Evolutionary conservation across 2,888 invertebrate genomes (phyloP).

Genomic region (Atrina japonica): DNA sequence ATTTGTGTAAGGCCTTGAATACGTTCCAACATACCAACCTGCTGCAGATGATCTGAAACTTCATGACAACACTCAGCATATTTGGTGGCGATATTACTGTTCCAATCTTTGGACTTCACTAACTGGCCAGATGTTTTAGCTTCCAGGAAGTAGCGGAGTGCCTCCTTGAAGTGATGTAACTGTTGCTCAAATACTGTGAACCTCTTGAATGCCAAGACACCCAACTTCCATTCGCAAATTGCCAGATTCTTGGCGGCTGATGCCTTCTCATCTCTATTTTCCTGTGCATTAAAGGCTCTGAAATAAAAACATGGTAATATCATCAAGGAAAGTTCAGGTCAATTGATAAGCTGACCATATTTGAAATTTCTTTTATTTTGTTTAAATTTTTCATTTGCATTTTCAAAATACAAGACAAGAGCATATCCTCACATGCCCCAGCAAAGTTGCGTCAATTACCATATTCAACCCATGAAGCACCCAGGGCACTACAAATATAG

Average conservation of each 20-base stretch:
- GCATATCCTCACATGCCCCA: no score
- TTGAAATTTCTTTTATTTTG: no score
- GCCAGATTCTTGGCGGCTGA: slow-evolving; percentile 46
- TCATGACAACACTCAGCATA: slow-evolving; percentile 29
- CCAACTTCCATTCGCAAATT: slow-evolving; percentile 34
- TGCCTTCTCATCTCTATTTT: slow-evolving; percentile 18
- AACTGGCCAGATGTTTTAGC: slow-evolving; percentile 12
- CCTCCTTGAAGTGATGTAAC: slow-evolving; percentile 36
- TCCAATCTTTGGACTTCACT: slow-evolving; percentile 24
- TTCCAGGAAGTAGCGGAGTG: slow-evolving; percentile 33
- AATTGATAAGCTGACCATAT: no score
- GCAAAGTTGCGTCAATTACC: no score
- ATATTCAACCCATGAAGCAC: no score
- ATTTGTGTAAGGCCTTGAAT: slow-evolving; percentile 1
- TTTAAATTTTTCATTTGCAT: no score
- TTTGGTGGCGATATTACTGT: slow-evolving; percentile 9
- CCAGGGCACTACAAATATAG: no score
- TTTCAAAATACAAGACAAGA: no score
- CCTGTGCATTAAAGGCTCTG: slow-evolving; percentile 14
- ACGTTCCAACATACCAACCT: slow-evolving; percentile 12
- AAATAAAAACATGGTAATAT: neutral
- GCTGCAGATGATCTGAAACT: slow-evolving; percentile 12
- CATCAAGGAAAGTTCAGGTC: no score
- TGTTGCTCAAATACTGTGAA: slow-evolving; percentile 4
- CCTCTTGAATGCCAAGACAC: neutral